Evolutionary conservation across 2,113 vertebrate species (phyloP).

Genomic region (Tragelaphus strepsiceros): DNA sequence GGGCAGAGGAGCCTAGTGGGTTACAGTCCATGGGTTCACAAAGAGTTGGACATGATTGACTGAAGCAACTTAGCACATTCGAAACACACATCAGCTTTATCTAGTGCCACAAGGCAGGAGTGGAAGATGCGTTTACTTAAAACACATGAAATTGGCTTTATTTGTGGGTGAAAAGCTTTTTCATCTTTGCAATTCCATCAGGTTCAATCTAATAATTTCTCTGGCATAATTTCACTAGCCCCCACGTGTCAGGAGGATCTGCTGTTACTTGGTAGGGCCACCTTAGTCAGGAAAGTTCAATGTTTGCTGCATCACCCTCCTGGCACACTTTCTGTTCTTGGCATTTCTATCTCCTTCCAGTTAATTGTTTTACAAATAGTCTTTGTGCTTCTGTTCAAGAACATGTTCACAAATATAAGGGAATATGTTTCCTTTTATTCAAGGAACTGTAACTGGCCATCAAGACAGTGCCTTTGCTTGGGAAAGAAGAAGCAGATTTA

Average conservation of each 20-base stretch:
- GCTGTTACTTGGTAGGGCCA: fast-evolving
- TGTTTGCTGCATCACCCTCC: not conserved
- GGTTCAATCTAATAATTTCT: not conserved
- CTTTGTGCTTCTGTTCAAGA: not conserved
- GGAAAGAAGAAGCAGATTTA: not conserved
- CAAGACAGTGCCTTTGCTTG: not conserved
- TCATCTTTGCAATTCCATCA: not conserved
- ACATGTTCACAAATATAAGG: not conserved
- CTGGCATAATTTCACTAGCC: not conserved
- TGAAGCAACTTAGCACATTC: not conserved
- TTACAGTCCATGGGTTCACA: not conserved
- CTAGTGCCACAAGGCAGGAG: not conserved
- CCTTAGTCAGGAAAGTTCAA: not conserved
- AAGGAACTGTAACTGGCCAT: not conserved
- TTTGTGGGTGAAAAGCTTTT: not conserved
- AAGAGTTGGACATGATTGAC: not conserved
- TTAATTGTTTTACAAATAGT: not conserved
- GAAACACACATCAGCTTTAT: not conserved
- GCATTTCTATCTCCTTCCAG: not conserved
- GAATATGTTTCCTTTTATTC: not conserved
- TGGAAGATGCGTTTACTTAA: not conserved
- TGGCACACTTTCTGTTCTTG: not conserved
- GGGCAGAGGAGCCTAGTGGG: not conserved
- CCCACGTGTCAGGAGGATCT: not conserved
- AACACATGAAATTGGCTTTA: not conserved